Evolutionary conservation across 2,888 invertebrate genomes (phyloP), one percentile per base, ranked within the genome.

Genomic region (Incurvaria masculella): DNA sequence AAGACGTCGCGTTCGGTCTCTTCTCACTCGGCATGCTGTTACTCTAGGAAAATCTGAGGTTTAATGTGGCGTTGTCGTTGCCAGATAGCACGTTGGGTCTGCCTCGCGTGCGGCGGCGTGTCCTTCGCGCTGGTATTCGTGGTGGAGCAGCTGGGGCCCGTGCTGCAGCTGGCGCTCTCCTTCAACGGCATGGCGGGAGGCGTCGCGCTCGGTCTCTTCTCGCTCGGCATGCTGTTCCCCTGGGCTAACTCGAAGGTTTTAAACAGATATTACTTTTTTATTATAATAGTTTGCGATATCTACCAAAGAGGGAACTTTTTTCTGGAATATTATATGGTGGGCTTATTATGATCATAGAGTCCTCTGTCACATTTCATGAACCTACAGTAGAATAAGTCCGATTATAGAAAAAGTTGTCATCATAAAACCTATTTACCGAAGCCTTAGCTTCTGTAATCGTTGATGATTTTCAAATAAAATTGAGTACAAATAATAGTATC

Each of bases 121-220:
- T 90, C 90, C 21, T 92, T 94, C 55, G 85, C 76, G 0, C 69
- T 95, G 57, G 91, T 96, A 4, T 94, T 94, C 59, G 82, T 92
- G 4, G 92, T 96, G 14, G 91, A 94, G 60, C 83, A 86, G 48
- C 76, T 96, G 23, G 96, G 96, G 0, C 90, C 93, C 6, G 89
- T 97, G 39, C 80, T 97, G 53, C 92, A 95, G 79, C 88, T 93
- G 1, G 93, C 94, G 0, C 73, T 94, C 1, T 92, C 91, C 43
- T 88, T 94, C 60, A 92, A 94, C 62, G 94, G 94, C 1, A 88
- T 94, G 80, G 88, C 91, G 20, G 92, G 94, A 2, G 95, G 94
- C 2, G 88, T 95, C 0, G 88, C 92, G 0, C 72, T 95, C 19
- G 95, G 94, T 0, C 78, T 94, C 3, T 95, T 95, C 65, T 85